Evolutionary conservation across 2,888 invertebrate species (phyloP), one percentile per base, ranked within the genome.

Genomic region (Smittia aterrima): DNA sequence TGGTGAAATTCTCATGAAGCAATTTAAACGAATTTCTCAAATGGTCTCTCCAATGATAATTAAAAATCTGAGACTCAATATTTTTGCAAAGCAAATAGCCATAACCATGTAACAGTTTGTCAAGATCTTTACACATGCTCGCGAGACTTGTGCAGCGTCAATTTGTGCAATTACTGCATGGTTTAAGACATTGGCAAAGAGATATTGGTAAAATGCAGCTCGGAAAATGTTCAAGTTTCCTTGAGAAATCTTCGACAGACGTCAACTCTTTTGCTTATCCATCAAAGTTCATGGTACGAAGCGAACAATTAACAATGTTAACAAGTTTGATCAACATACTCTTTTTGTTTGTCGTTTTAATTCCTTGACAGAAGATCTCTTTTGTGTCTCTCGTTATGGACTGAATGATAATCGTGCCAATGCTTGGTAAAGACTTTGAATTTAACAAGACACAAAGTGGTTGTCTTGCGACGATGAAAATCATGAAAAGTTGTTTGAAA

Each of bases 91-190:
- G 70, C 54, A 70, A 70, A 70, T 24, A 70, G 40, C 47, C 24
- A 68, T 47, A 68, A 54, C 70, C 70, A 70, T 70, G 70, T 70
- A 70, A 70, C 70, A 53, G 70, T 47, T 70, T 67, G 27, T 16
- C 11, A 25, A 47, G 24, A 66, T 27, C 27, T 27, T 22, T 27
- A 32, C 66, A 66, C 47, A 41, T 22, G 27, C 27, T 25, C n/a
- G 4, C 41, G 68, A 20, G 68, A 68, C n/a, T 32, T 66, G n/a
- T n/a, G 66, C 68, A 41, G 47, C 22, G 68, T 41, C 32, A 68
- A 68, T 68, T 68, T 68, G 41, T 41, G 24, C 40, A 47, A 47
- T 66, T 40, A 66, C 7, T 67, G 67, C 67, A 64, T 16, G 24
- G 27, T 1, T 58, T 22, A 22, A 64, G 64, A 64, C 64, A 25